Conservation (phyloP, 2,888 invertebrate species). For the Synergus japonicus region DNA sequence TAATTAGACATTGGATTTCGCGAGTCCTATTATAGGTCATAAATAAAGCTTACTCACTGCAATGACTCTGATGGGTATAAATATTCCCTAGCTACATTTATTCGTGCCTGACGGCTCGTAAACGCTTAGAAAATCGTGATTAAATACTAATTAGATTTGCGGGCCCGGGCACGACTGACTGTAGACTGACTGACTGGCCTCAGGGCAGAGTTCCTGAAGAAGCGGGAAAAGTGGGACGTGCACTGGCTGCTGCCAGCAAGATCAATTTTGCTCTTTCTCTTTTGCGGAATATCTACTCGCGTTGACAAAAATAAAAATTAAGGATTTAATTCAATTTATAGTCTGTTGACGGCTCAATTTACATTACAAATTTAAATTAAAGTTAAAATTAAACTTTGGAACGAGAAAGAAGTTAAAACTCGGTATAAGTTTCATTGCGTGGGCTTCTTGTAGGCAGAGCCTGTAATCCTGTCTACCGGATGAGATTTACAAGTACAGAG, state of each 20-base stretch:
- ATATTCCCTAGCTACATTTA: slow-evolving; percentile 46
- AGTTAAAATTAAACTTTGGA: not conserved
- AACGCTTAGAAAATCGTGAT: slow-evolving; percentile 53
- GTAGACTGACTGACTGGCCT: slow-evolving; percentile 44
- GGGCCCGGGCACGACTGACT: slow-evolving; percentile 50
- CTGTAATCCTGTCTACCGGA: slow-evolving; percentile 35
- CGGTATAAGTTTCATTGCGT: not conserved
- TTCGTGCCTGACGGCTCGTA: slow-evolving; percentile 48
- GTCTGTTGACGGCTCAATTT: not conserved
- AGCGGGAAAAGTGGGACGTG: slow-evolving; percentile 53
- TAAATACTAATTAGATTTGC: slow-evolving; percentile 55
- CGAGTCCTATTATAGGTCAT: not conserved
- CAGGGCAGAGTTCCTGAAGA: slow-evolving; percentile 48
- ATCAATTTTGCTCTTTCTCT: slow-evolving; percentile 52
- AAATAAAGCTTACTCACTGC: not conserved
- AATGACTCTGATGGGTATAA: slow-evolving; percentile 41
- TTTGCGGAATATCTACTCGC: slow-evolving; percentile 51
- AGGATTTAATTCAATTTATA: not conserved
- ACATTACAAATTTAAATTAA: not conserved
- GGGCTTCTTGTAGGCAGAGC: slow-evolving; percentile 14
- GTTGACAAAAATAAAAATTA: slow-evolving; percentile 50
- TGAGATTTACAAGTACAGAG: slow-evolving; percentile 15
- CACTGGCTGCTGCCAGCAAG: slow-evolving; percentile 37
- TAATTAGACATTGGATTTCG: slow-evolving; percentile 4
- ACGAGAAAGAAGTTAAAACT: not conserved